Evolutionary conservation across 2,797 vertebrate species (phyloP).

Genomic region (Lutjanus campechanus): DNA sequence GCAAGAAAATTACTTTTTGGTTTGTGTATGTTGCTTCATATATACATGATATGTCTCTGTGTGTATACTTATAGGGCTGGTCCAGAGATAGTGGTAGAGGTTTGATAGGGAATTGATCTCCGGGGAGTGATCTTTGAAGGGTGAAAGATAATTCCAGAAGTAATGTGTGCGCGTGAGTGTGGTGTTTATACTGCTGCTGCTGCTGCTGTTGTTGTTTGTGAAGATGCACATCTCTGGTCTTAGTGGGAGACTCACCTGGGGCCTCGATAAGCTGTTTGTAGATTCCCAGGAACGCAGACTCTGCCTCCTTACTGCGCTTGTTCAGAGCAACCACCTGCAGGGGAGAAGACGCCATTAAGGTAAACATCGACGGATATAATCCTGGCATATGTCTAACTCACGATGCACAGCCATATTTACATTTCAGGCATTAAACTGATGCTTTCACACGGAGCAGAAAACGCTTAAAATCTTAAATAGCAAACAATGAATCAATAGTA

Average conservation of each 20-base stretch:
- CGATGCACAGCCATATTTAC: conserved; percentile 21
- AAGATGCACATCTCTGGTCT: conserved; percentile 63
- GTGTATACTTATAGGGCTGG: conserved; percentile 1
- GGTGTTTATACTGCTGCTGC: conserved; percentile 21
- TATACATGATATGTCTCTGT: conserved; percentile 26
- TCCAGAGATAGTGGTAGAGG: conserved; percentile 3
- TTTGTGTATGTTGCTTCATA: conserved; percentile 22
- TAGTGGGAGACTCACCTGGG: conserved; percentile 92
- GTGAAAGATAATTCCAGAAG: conserved; percentile 37
- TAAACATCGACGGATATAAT: conserved; percentile 46
- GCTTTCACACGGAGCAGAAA: conserved; percentile 38
- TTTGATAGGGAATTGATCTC: conserved; percentile 40
- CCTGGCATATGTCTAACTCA: conserved; percentile 13
- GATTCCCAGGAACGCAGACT: conserved; percentile 95
- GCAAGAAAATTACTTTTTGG: conserved; percentile 45
- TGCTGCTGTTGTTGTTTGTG: conserved; percentile 56
- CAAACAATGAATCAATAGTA: conserved; percentile 38
- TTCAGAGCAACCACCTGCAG: conserved; percentile 96
- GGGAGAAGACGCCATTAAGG: conserved; percentile 66
- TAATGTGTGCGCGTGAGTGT: conserved; percentile 51
- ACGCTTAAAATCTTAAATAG: conserved; percentile 31
- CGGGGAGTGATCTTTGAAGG: conserved; percentile 34
- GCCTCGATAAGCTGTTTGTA: conserved; percentile 96
- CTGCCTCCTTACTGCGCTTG: conserved; percentile 98
- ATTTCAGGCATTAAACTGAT: conserved; percentile 21